Evolutionary conservation across 30 jellyfish, hydroid and myxozoan species (phyloP).

Genomic region (Cassiopea andromeda): DNA sequence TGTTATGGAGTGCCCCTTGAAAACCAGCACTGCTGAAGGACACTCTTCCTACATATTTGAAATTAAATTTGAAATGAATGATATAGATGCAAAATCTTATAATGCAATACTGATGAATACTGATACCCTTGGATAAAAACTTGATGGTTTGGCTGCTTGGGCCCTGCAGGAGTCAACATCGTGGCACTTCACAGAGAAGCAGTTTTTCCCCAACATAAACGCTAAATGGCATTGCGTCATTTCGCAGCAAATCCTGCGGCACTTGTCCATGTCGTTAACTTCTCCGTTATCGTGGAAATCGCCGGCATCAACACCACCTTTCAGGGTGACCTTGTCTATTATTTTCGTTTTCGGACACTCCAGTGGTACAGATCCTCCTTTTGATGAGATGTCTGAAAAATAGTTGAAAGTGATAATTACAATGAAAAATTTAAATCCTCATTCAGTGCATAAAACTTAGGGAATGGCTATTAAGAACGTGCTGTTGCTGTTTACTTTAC

Average conservation of each 20-base stretch:
- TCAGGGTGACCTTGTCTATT: conserved; percentile 77
- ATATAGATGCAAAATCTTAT: too few relatives aligned
- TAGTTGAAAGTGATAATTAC: too few relatives aligned
- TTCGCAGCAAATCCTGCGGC: conserved; percentile 93
- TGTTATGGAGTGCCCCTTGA: too few relatives aligned
- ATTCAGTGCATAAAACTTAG: too few relatives aligned
- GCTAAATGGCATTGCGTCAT: conserved; percentile 98
- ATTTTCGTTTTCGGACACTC: conserved; percentile 88
- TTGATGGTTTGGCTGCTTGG: conserved; percentile 95
- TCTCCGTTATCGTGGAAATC: conserved; percentile 95
- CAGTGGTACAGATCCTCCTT: conserved; percentile 35
- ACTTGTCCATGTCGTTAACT: conserved; percentile 90
- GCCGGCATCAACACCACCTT: conserved; percentile 99
- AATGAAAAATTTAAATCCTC: too few relatives aligned
- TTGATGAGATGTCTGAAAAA: conserved; percentile 3
- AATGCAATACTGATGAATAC: too few relatives aligned
- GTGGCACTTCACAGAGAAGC: conserved; percentile 93
- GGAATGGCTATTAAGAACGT: too few relatives aligned
- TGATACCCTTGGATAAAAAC: conserved; percentile 82
- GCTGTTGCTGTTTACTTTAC: too few relatives aligned
- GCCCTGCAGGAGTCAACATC: conserved; percentile 94
- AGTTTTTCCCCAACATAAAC: conserved; percentile 89
- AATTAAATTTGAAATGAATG: too few relatives aligned
- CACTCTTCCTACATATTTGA: too few relatives aligned
- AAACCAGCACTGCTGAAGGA: too few relatives aligned